Evolutionary conservation across 2,888 invertebrate genomes (phyloP).

Genomic region (Punctoribates punctum): DNA sequence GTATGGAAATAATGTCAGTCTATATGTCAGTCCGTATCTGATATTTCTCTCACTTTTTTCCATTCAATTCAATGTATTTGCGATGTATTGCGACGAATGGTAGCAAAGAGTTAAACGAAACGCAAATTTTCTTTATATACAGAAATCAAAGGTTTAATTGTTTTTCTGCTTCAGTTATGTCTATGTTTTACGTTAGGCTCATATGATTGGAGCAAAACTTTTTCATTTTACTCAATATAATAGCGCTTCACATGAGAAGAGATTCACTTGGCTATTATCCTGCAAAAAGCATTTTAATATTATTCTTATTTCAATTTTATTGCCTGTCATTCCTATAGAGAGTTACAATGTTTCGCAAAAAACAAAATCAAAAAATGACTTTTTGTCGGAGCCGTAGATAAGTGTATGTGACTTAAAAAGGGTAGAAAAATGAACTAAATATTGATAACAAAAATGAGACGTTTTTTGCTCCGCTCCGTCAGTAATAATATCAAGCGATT

Average conservation of each 20-base stretch:
- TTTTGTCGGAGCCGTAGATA: too few relatives aligned
- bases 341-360: too few relatives aligned
- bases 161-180: constrained; percentile 13
- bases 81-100: not conserved
- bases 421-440: too few relatives aligned
- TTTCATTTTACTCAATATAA: not conserved
- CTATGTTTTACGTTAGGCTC: constrained; percentile 7
- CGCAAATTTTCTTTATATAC: not conserved
- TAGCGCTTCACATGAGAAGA: constrained; percentile 19
- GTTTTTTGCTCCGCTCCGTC: too few relatives aligned
- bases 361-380: too few relatives aligned
- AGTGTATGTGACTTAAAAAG: too few relatives aligned
- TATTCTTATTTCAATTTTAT: not conserved
- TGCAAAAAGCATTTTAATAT: not conserved
- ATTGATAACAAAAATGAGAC: too few relatives aligned
- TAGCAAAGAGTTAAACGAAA: not conserved
- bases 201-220: not conserved
- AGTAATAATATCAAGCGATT: too few relatives aligned
- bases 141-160: constrained; percentile 8
- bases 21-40: too few relatives aligned
- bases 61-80: too few relatives aligned
- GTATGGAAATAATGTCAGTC: too few relatives aligned
- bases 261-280: not conserved
- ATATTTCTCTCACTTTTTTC: too few relatives aligned
- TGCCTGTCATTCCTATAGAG: not conserved